Evolutionary conservation across 1,140 invertebrate species (phyloP), one percentile per base, ranked within the genome.

Genomic region (Meloidogyne exigua): DNA sequence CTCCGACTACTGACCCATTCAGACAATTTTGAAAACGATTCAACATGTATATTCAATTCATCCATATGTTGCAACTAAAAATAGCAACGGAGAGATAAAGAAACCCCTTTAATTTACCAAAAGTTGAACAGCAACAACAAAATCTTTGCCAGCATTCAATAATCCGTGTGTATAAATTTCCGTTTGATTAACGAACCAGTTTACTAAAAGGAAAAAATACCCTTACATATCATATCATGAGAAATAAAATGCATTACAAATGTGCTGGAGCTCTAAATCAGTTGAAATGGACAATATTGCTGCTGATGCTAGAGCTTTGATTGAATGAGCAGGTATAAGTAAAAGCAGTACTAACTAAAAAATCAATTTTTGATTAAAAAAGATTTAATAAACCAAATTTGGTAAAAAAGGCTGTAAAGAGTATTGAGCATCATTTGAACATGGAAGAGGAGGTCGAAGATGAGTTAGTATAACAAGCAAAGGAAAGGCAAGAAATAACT

Each of bases 401-500:
- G 68, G 42, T 3, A 78, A 9, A 78, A 78, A 39, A 3, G 49
- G 70, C 7, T 26, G n/a, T 1, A 78, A 57, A 62, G 67, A 76
- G 18, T 49, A 49, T 18, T 65, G 65, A 21, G 26, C 5, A 68
- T 78, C 32, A 9, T 64, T 18, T 65, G 36, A 18, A 21, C 4
- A 5, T 10, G 26, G 57, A 64, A 73, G 15, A 28, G 23, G 21
- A n/a, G 83, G 76, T 26, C 72, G 76, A 13, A 84, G 71, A 70
- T 84, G 83, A n/a, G 76, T 72, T 1, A 84, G 68, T 15, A 83
- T 23, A 26, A 84, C 68, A 12, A 84, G 67, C 7, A 68, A 32
- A n/a, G 83, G 83, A 69, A 83, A 82, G 15, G 79, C 62, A 12
- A 44, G 67, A 62, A 83, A 81, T 21, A 83, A 74, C 4, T 76